Conservation (phyloP, 1,140 invertebrate genomes). For the Drosophila fuyamai region DNA sequence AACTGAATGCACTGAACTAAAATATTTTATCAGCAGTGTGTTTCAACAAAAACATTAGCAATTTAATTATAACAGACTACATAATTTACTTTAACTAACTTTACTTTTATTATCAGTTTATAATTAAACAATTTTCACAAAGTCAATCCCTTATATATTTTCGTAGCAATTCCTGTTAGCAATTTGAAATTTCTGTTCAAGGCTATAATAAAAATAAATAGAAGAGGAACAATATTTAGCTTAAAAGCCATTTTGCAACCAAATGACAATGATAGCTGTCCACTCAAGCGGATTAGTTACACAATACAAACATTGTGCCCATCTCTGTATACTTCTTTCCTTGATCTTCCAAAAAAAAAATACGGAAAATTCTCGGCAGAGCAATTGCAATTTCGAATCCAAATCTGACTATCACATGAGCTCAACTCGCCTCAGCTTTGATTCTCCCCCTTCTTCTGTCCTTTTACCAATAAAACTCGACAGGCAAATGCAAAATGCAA, state of each 20-base stretch:
- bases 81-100: no score
- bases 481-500: constrained; percentile 59
- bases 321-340: background rate
- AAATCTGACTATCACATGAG: constrained; percentile 47
- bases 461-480: constrained; percentile 37
- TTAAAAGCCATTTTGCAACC: constrained; percentile 9
- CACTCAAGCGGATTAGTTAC: constrained; percentile 37
- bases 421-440: constrained; percentile 20
- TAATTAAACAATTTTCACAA: no score
- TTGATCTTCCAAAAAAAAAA: background rate
- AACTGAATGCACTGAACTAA: background rate
- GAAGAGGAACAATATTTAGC: background rate
- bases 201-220: background rate
- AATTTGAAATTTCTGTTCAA: background rate
- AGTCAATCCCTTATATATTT: background rate
- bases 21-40: background rate
- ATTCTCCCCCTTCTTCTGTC: background rate
- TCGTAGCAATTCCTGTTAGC: no score
- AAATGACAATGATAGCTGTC: constrained; percentile 4
- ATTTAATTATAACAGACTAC: no score
- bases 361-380: constrained; percentile 1
- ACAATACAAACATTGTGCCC: constrained; percentile 26
- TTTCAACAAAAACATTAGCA: background rate
- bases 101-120: no score
- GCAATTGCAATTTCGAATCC: constrained; percentile 32